Evolutionary conservation across 2,113 vertebrate genomes (phyloP).

Genomic region (Hyla sarda): DNA sequence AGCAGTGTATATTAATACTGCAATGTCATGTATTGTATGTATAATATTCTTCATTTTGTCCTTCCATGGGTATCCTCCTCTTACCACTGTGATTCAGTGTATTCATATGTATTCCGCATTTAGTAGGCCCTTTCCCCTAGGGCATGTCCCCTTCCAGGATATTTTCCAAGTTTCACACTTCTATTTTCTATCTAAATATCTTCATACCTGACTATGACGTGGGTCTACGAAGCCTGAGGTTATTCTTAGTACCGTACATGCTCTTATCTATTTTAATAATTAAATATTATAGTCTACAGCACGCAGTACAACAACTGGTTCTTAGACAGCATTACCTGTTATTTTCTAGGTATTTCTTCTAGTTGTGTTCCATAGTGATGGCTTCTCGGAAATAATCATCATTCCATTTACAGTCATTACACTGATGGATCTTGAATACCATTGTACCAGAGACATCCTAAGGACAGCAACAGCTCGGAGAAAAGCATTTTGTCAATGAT

Average conservation of each 20-base stretch:
- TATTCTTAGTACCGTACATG: background rate
- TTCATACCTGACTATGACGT: background rate
- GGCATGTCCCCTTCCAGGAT: no score
- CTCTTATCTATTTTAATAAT: background rate
- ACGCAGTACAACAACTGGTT: background rate
- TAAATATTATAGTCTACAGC: background rate
- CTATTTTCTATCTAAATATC: background rate
- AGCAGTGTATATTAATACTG: no score
- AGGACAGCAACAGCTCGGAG: background rate
- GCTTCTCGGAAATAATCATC: conserved; percentile 29
- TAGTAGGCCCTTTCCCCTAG: no score
- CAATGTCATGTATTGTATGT: no score
- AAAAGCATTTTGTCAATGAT: conserved; percentile 18
- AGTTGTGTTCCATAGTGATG: background rate
- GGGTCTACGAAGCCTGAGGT: background rate
- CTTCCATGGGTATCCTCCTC: no score
- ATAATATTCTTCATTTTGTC: no score
- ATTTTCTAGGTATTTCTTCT: background rate
- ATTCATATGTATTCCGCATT: no score
- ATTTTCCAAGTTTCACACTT: no score
- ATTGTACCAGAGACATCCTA: background rate
- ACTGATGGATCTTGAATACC: conserved; percentile 4
- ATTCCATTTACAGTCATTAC: conserved; percentile 36
- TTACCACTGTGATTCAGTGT: no score
- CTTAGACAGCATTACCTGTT: background rate